phyloP scores from a whole-genome alignment of 2,888 invertebrate species.

The Dicyrtomina minuta region DNA sequence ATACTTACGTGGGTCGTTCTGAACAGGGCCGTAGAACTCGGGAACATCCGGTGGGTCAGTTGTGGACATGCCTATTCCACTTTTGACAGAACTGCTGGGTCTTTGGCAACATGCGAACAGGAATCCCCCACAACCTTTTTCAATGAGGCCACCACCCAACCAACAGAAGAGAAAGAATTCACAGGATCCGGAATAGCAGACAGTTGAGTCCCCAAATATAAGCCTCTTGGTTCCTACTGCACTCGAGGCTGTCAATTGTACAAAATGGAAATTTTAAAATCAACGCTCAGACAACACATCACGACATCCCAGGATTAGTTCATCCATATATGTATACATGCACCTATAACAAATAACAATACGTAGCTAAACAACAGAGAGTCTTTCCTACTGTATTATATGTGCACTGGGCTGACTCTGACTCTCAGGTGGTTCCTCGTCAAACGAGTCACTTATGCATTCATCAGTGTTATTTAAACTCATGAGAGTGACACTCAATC shows the following conservation, averaged over 20 bases:
- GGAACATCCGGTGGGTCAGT: slow-evolving; percentile 54
- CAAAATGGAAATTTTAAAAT: not conserved
- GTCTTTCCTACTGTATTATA: too few species aligned
- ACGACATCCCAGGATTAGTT: too few species aligned
- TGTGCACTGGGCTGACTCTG: too few species aligned
- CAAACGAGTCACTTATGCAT: too few species aligned
- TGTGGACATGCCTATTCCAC: slow-evolving; percentile 52
- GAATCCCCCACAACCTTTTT: slow-evolving; percentile 79
- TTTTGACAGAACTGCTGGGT: slow-evolving; percentile 50
- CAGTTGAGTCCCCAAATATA: slow-evolving; percentile 56
- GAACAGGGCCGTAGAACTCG: slow-evolving; percentile 69
- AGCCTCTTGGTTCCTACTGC: slow-evolving; percentile 30
- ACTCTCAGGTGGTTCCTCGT: too few species aligned
- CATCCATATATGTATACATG: too few species aligned
- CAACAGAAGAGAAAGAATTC: slow-evolving; percentile 90
- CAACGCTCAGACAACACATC: too few species aligned
- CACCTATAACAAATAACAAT: too few species aligned
- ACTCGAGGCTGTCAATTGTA: slow-evolving; percentile 8
- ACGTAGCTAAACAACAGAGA: too few species aligned
- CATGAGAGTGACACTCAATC: too few species aligned
- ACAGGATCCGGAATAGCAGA: slow-evolving; percentile 74
- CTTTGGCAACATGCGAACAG: slow-evolving; percentile 85
- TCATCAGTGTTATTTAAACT: too few species aligned
- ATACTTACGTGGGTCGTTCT: slow-evolving; percentile 76
- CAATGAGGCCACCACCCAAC: slow-evolving; percentile 80